Base-by-base conservation (phyloP, 2,888 invertebrate species). In the Meiosimyza platycephala region DNA sequence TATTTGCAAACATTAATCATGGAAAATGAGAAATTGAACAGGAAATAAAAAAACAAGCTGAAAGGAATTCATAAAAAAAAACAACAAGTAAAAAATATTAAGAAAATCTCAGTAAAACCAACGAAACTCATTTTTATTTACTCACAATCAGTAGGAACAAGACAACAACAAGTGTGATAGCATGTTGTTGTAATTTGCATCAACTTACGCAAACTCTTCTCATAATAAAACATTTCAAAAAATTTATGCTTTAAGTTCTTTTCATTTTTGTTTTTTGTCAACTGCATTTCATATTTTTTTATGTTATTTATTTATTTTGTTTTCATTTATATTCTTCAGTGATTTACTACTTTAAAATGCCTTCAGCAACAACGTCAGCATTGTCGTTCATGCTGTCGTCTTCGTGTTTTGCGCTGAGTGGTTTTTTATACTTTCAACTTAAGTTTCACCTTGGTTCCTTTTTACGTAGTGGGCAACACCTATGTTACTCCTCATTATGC, bases 1-100 rank as follows among this genome's bases (percentile, higher is more conserved):
- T 76, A 77, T 74, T 75, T 64, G 71, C 72, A 72, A 76, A 77
- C 78, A 76, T 77, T 73, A 78, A 74, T 77, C 75, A 78, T 75
- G 75, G 72, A 67, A 66, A 74, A 59, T 71, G 63, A 62, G 28
- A 28, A 71, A 66, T 18, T 63, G 70, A 73, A 70, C 66, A 69
- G 64, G 69, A 71, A 72, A 63, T 62, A 72, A 40, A 70, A 76
- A 79, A 63, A 70, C 54, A 62, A 76, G 54, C 69, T 67, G 63
- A 63, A 77, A 66, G 16, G 55, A 47, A 48, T 67, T 52, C 51
- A 60, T 55, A 55, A 50, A 60, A 63, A n/a, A 62, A 55, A 15
- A 48, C 59, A 72, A 64, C 47, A 63, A 68, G 18, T 59, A 54
- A 74, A 65, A 74, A 28, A 28, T 3, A 28, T 47, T 40, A 70